Base-by-base conservation (phyloP, 2,888 invertebrate species). In the Odontocolon sp. region DNA sequence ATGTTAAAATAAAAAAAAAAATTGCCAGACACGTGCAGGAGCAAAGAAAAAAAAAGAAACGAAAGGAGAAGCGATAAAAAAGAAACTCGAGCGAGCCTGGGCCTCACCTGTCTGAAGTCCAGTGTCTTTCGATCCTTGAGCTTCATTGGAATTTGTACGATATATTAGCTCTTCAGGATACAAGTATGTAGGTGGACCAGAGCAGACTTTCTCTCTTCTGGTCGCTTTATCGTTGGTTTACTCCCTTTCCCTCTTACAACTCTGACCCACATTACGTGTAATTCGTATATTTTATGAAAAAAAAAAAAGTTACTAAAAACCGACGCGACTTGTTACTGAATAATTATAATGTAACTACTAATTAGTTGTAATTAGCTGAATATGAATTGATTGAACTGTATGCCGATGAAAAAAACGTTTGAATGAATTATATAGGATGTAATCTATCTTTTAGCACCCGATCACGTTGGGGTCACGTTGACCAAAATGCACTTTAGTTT, bases 111-210 rank as follows among this genome's bases (percentile, higher is more conserved):
- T 69, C 36, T 16, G 16, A 16, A 47, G 5, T 23, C 14, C 16
- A 59, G 47, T 38, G 31, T 40, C 28, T 18, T 40, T 57, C 40
- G 8, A 61, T 40, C 21, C 31, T 40, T 23, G 40, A 70, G 36
- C 38, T 16, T 57, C 68, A 59, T 59, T 9, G 69, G 31, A 61
- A 50, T 61, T 52, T 42, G 50, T 70, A 52, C 68, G 50, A 52
- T 70, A 70, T 61, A 70, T 61, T 42, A 61, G 23, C 21, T 63
- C 31, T 42, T 11, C 18, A 26, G n/a, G 3, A 26, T 54, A 40
- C 23, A 57, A 4, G 18, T 26, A 16, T 31, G 9, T 23, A 59
- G 26, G 59, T 50, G 52, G 52, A 26, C n/a, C 40, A 38, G 61
- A 70, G 3, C 31, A 38, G 42, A 69, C 69, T 69, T 59, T 61